A percentile compares a stretch with the other conserved stretches of the same genome.
phyloP scores from a whole-genome alignment of 1,140 invertebrate species.

The Drosophila oshimai region DNA sequence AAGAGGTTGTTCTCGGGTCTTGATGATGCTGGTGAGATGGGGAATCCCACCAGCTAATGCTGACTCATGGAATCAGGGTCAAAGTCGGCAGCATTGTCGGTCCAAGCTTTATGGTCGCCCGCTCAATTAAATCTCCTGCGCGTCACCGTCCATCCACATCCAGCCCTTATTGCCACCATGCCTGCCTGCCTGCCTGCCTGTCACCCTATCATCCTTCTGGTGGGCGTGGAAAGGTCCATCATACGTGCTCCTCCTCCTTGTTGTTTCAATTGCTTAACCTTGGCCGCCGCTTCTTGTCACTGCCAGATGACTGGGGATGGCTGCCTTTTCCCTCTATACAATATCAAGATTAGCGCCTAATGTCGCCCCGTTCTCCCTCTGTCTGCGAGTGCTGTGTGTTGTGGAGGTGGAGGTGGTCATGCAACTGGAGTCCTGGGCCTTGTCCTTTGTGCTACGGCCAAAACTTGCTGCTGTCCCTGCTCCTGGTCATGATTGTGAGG shows the following conservation, averaged over 20 bases:
- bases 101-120: slow-evolving; percentile 60
- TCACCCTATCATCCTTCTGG: slow-evolving; percentile 25
- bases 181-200: background rate
- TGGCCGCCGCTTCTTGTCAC: slow-evolving; percentile 54
- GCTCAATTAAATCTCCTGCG: slow-evolving; percentile 75
- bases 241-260: background rate
- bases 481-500: background rate
- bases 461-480: slow-evolving; percentile 8
- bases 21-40: background rate
- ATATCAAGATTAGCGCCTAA: slow-evolving; percentile 67
- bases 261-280: slow-evolving; percentile 41
- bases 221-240: background rate
- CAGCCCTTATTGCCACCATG: slow-evolving; percentile 8
- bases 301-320: slow-evolving; percentile 36
- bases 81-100: slow-evolving; percentile 60
- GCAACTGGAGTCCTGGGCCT: background rate
- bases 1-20: background rate
- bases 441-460: slow-evolving; percentile 19
- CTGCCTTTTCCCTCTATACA: background rate
- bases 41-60: slow-evolving; percentile 11
- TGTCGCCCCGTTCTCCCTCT: slow-evolving; percentile 10
- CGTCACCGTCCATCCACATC: background rate
- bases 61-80: slow-evolving; percentile 66
- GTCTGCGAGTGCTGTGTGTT: background rate
- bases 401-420: background rate